These are phyloP conservation scores for Xylocopa sonorina DNA, from an alignment of 1,140 invertebrate species.

Conservation along the genomic window DNA sequence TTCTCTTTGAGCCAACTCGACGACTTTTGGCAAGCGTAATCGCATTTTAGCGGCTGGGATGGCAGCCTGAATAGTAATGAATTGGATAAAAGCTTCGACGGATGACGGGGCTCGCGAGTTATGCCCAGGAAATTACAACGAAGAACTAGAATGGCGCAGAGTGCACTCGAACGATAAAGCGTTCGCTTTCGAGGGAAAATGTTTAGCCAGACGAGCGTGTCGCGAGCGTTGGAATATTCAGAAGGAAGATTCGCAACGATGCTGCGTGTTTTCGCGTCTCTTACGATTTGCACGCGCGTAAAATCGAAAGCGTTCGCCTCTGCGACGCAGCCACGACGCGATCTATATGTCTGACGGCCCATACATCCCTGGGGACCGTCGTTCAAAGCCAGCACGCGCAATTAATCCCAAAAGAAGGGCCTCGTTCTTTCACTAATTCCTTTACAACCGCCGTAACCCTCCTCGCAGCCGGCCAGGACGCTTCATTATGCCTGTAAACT, in stretches of 20 bases:
- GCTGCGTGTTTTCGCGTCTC: too few relatives aligned
- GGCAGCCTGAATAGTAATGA: too few relatives aligned
- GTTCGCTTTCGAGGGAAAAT: slow-evolving; percentile 2
- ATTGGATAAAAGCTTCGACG: neutral
- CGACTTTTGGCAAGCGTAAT: neutral
- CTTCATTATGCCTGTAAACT: neutral
- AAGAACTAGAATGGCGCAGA: neutral
- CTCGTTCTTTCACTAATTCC: neutral
- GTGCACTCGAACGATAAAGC: neutral
- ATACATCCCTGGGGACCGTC: too few relatives aligned
- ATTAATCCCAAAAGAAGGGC: neutral
- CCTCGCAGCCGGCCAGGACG: neutral
- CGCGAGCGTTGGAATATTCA: neutral
- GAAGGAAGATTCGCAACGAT: slow-evolving; percentile 19
- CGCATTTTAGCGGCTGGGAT: neutral
- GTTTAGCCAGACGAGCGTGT: neutral
- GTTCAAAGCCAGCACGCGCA: neutral
- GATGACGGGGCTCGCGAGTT: neutral
- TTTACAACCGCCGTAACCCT: neutral
- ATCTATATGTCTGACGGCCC: too few relatives aligned
- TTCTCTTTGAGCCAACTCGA: neutral
- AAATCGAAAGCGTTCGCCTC: too few relatives aligned
- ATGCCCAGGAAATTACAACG: neutral
- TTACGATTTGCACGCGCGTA: too few relatives aligned
- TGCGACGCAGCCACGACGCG: too few relatives aligned